These are phyloP conservation scores for Propithecus perrieri DNA, from an alignment of 2,797 vertebrate genomes.

Conservation along the genomic window DNA sequence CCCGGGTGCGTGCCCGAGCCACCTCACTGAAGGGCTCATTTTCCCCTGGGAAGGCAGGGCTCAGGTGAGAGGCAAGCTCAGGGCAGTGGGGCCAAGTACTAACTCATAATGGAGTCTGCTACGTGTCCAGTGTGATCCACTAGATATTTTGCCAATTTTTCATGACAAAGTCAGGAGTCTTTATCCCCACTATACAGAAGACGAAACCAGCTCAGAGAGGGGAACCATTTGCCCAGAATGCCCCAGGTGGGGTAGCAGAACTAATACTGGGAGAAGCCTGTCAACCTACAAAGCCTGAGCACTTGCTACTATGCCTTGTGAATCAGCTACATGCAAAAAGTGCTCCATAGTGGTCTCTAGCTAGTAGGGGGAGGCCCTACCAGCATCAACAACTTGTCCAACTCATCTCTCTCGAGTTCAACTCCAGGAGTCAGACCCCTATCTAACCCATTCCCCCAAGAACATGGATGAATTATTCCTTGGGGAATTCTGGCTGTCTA, in stretches of 20 bases:
- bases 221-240: neutral
- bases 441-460: neutral
- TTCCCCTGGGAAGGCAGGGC: conserved; percentile 79
- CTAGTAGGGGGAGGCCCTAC: neutral
- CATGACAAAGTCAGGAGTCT: conserved; percentile 12
- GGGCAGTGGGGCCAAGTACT: neutral
- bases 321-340: neutral
- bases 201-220: conserved; percentile 31
- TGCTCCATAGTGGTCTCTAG: neutral
- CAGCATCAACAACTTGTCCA: neutral
- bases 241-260: neutral
- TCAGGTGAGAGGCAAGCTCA: conserved; percentile 10
- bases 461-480: neutral
- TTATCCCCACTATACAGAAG: neutral
- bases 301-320: neutral
- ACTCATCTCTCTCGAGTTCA: neutral
- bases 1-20: conserved; percentile 84
- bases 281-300: neutral
- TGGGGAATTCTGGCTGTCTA: neutral
- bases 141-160: neutral
- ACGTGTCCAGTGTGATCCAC: neutral
- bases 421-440: neutral
- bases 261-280: neutral
- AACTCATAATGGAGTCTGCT: conserved; percentile 21
- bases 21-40: conserved; percentile 84